phyloP scores from a whole-genome alignment of 2,888 invertebrate species.

The Actias luna region DNA sequence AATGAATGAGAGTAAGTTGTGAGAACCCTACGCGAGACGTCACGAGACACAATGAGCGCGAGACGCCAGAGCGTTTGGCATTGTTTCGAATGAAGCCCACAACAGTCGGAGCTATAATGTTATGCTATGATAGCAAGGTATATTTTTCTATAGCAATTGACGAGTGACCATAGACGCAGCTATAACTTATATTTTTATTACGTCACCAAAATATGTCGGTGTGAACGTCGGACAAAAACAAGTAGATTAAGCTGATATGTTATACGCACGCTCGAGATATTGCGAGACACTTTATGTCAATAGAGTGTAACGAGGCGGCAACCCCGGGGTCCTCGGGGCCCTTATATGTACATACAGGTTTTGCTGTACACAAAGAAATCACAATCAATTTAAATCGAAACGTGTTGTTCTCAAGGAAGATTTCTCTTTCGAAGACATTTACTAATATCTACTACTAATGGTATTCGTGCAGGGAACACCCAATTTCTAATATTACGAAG shows the following conservation, averaged over 20 bases:
- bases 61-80: neutral
- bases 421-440: too few species aligned
- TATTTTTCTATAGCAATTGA: too few species aligned
- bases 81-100: conserved; percentile 20
- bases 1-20: neutral
- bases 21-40: neutral
- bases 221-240: too few species aligned
- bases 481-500: too few species aligned
- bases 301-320: neutral
- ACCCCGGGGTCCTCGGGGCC: neutral
- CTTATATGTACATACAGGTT: neutral
- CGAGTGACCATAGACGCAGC: too few species aligned
- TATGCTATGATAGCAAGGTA: too few species aligned
- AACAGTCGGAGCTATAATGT: too few species aligned
- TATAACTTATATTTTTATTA: too few species aligned
- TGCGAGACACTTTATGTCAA: neutral
- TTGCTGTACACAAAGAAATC: neutral
- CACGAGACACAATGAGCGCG: neutral
- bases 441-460: too few species aligned
- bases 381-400: neutral
- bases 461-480: too few species aligned
- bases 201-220: too few species aligned
- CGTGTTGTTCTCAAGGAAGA: neutral
- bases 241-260: too few species aligned
- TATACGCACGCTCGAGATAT: neutral